These are phyloP conservation scores for Drosophila setosimentum DNA, from an alignment of 2,888 invertebrate genomes.

Conservation along the genomic window DNA sequence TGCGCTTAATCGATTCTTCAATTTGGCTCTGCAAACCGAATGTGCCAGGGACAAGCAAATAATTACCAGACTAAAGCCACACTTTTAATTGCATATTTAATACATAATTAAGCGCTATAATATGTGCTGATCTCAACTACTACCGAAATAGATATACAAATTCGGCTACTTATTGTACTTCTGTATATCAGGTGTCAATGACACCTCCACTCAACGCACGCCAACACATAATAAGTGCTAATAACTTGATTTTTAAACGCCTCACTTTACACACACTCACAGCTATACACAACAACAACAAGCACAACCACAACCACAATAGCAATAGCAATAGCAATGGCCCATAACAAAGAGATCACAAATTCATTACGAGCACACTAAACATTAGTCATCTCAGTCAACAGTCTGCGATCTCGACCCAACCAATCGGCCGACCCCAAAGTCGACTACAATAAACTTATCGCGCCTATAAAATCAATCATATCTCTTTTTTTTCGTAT, in stretches of 20 bases:
- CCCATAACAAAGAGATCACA: constrained; percentile 65
- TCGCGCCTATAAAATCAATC: constrained; percentile 79
- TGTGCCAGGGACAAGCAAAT: background rate
- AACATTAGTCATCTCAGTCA: constrained; percentile 70
- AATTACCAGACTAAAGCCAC: background rate
- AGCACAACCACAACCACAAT: constrained; percentile 29
- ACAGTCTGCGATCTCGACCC: constrained; percentile 16
- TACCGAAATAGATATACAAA: background rate
- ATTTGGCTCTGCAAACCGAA: constrained; percentile 8
- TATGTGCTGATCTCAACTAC: background rate
- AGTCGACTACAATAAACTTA: constrained; percentile 63
- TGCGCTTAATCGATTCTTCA: constrained; percentile 31
- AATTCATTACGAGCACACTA: constrained; percentile 30
- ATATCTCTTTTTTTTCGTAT: constrained; percentile 36
- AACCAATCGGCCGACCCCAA: constrained; percentile 35
- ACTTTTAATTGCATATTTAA: no score
- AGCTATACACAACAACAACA: no score
- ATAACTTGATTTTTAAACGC: constrained; percentile 59
- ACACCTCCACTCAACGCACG: constrained; percentile 41
- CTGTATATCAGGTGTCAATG: constrained; percentile 52
- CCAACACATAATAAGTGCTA: constrained; percentile 54
- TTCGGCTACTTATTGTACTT: constrained; percentile 3
- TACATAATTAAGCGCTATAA: background rate
- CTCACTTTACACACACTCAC: constrained; percentile 35
- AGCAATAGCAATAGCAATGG: constrained; percentile 37